Evolutionary conservation across 1,140 invertebrate genomes (phyloP).

Genomic region (Cecropterus lyciades): DNA sequence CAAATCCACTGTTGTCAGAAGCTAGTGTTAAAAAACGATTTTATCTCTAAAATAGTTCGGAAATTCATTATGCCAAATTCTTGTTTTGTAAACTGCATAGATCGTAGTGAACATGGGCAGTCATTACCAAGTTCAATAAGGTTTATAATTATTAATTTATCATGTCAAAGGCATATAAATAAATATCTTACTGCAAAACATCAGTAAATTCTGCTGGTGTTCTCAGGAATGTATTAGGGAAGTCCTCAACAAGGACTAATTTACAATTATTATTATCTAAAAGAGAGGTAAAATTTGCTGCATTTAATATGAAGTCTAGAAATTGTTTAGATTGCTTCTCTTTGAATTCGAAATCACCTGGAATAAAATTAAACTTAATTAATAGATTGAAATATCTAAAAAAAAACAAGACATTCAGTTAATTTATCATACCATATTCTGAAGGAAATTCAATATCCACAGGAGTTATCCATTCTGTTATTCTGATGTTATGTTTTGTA

Average conservation of each 20-base stretch:
- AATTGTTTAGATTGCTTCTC: conserved; percentile 87
- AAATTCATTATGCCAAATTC: no score
- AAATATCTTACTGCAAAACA: conserved; percentile 86
- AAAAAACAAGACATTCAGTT: no score
- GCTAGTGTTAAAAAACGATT: no score
- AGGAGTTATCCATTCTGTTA: conserved; percentile 90
- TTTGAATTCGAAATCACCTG: conserved; percentile 72
- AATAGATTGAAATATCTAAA: no score
- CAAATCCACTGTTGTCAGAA: no score
- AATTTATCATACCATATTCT: conserved; percentile 63
- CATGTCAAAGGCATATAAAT: no score
- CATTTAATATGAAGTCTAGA: conserved; percentile 87
- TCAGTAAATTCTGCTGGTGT: conserved; percentile 86
- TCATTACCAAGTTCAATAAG: no score
- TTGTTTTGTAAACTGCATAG: no score
- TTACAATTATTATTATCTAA: conserved; percentile 84
- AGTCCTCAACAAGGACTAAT: conserved; percentile 89
- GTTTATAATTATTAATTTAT: background rate
- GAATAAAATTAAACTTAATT: conserved; percentile 29
- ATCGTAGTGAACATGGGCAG: no score
- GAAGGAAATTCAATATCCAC: conserved; percentile 84
- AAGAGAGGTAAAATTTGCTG: conserved; percentile 88
- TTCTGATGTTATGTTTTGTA: conserved; percentile 83
- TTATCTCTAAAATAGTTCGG: no score
- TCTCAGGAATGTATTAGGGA: conserved; percentile 88